These are phyloP conservation scores for Stenodema calcarata DNA, from an alignment of 2,888 invertebrate species.

Conservation along the genomic window DNA sequence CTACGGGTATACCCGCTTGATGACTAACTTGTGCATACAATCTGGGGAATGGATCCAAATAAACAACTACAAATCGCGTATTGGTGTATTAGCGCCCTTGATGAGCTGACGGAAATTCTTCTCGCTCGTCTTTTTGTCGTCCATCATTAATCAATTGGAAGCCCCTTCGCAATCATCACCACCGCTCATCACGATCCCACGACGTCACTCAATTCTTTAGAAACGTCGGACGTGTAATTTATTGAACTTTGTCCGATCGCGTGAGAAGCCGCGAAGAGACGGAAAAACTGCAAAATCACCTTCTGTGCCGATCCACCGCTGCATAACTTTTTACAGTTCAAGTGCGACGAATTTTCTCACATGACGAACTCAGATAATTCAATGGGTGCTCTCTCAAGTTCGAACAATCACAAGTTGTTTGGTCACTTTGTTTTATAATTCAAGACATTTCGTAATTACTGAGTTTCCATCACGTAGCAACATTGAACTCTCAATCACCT, in stretches of 20 bases:
- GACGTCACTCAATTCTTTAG: too few relatives aligned
- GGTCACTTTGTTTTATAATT: background rate
- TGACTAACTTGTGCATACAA: background rate
- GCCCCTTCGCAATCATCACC: background rate
- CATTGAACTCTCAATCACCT: too few relatives aligned
- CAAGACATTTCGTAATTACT: too few relatives aligned
- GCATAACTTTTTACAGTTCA: too few relatives aligned
- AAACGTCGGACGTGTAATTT: background rate
- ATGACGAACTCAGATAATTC: background rate
- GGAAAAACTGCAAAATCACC: background rate
- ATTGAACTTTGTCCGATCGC: background rate
- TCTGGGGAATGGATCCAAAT: background rate
- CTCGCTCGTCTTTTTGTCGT: background rate
- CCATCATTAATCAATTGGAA: background rate
- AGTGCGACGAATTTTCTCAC: background rate
- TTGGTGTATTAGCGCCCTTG: background rate
- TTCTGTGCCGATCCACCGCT: background rate
- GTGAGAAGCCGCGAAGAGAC: background rate
- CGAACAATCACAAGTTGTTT: background rate
- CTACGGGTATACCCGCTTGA: background rate
- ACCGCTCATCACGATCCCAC: background rate
- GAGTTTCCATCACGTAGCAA: too few relatives aligned
- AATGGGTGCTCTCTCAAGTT: background rate
- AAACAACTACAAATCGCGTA: background rate
- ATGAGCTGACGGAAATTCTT: background rate